These are phyloP conservation scores for Oryzias woworae DNA, from an alignment of 2,113 vertebrate genomes.

Conservation along the genomic window DNA sequence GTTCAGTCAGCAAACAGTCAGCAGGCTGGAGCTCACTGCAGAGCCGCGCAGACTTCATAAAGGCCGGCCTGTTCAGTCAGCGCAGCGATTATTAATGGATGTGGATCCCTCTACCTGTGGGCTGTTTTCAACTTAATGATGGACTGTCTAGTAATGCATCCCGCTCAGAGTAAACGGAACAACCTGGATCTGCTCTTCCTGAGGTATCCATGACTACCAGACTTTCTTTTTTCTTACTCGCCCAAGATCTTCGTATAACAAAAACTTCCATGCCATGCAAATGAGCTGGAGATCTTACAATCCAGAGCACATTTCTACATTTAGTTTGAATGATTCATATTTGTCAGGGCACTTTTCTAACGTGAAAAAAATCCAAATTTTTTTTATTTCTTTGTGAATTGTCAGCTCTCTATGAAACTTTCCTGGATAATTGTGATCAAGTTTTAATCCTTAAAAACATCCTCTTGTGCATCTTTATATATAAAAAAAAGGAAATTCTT, in stretches of 20 bases:
- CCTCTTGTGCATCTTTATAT: too few species aligned
- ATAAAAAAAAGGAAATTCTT: too few species aligned
- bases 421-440: background rate
- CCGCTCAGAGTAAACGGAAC: constrained; percentile 36
- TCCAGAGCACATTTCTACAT: constrained; percentile 11
- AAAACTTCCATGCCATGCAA: constrained; percentile 21
- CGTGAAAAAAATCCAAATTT: too few species aligned
- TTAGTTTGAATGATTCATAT: background rate
- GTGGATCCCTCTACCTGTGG: constrained; percentile 25
- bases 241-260: constrained; percentile 14
- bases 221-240: too few species aligned
- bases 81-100: constrained; percentile 23
- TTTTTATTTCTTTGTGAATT: background rate
- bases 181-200: constrained; percentile 12
- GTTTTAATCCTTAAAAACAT: background rate
- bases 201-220: constrained; percentile 57
- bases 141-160: constrained; percentile 31
- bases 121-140: constrained; percentile 36
- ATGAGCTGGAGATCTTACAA: constrained; percentile 9
- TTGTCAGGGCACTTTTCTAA: background rate
- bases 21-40: background rate
- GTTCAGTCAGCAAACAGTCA: constrained; percentile 24
- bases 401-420: background rate
- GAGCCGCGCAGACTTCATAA: constrained; percentile 8
- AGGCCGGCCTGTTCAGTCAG: constrained; percentile 24